phyloP scores from a whole-genome alignment of 2,113 vertebrate genomes.

The Leptobrachium leishanense region DNA sequence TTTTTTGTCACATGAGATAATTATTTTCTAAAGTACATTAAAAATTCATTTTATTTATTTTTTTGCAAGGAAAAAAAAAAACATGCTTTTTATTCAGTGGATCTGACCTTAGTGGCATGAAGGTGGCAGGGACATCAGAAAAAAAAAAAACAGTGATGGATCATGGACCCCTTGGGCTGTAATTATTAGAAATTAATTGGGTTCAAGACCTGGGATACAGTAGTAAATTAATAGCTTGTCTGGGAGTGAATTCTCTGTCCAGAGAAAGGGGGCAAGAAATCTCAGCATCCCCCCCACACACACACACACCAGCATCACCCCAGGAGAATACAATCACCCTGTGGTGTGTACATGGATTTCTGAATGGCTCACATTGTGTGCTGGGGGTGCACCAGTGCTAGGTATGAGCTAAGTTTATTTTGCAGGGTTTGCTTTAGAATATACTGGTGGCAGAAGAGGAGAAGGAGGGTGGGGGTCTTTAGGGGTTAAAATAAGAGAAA shows the following conservation, averaged over 20 bases:
- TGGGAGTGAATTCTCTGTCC: constrained; percentile 73
- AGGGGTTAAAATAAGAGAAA: constrained; percentile 80
- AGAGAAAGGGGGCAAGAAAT: constrained; percentile 64
- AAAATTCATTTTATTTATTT: constrained; percentile 84
- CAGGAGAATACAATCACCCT: constrained; percentile 53
- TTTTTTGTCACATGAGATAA: constrained; percentile 78
- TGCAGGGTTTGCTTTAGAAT: constrained; percentile 59
- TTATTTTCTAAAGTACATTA: constrained; percentile 79
- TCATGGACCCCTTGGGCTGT: constrained; percentile 82
- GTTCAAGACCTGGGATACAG: constrained; percentile 82
- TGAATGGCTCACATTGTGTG: constrained; percentile 58
- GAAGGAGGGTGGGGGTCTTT: constrained; percentile 58
- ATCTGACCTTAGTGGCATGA: constrained; percentile 77
- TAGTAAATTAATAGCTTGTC: constrained; percentile 84
- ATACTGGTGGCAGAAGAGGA: constrained; percentile 62
- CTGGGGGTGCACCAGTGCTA: constrained; percentile 22
- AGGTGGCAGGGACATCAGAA: constrained; percentile 68
- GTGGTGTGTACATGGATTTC: constrained; percentile 52
- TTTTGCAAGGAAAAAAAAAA: constrained; percentile 75
- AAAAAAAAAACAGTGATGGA: constrained; percentile 52
- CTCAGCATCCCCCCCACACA: constrained; percentile 27
- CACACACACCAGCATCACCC: constrained; percentile 20
- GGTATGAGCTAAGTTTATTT: constrained; percentile 64
- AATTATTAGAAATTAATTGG: constrained; percentile 98
- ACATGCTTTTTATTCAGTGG: constrained; percentile 82